A percentile compares a stretch with the other conserved stretches of the same genome.
Evolutionary conservation across 37 sponge, comb jelly and placozoan species (phyloP).

Genomic region (Halichondria panicea): DNA sequence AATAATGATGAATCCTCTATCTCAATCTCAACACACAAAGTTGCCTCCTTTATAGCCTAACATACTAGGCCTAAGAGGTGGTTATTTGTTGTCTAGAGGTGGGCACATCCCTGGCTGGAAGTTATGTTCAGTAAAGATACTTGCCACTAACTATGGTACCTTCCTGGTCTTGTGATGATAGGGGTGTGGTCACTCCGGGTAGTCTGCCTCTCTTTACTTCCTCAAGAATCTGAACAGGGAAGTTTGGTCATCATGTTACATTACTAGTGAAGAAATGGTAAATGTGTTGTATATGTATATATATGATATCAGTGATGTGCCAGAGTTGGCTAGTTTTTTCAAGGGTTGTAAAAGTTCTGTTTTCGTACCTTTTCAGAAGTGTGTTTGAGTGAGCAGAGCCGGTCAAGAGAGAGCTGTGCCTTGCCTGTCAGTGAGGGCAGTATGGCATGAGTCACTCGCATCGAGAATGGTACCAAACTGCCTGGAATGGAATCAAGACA

Average conservation of each 20-base stretch:
- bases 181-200: constrained; percentile 8
- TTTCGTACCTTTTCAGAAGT: constrained; percentile 51
- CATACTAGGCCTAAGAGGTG: too few species aligned
- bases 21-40: too few species aligned
- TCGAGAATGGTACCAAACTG: constrained; percentile 71
- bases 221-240: constrained; percentile 1
- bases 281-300: not conserved
- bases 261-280: not conserved
- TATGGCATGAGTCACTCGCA: constrained; percentile 74
- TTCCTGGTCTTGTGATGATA: constrained; percentile 10
- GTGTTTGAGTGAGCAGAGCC: constrained; percentile 47
- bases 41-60: too few species aligned
- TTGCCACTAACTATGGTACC: constrained; percentile 2
- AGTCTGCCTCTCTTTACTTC: constrained; percentile 11
- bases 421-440: constrained; percentile 40
- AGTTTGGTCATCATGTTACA: not conserved
- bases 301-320: not conserved
- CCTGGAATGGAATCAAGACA: too few species aligned
- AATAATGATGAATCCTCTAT: too few species aligned
- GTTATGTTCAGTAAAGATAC: too few species aligned
- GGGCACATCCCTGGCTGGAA: too few species aligned
- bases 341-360: not conserved
- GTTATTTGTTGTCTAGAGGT: too few species aligned
- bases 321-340: not conserved
- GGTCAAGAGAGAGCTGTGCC: constrained; percentile 56